Conservation (phyloP, 2,113 vertebrate genomes). For the Cnemophilus loriae region DNA sequence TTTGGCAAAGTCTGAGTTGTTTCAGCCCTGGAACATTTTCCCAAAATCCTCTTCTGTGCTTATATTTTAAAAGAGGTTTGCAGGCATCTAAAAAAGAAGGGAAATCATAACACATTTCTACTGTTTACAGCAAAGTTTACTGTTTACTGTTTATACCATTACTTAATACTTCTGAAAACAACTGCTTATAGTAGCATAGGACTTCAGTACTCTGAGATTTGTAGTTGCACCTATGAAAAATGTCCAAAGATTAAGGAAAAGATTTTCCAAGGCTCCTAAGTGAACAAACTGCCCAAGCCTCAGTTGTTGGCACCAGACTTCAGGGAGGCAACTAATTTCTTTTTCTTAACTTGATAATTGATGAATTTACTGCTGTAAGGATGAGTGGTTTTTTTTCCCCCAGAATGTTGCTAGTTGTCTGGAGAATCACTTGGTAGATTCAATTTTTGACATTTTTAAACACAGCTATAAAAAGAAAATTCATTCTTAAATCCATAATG, state of each 20-base stretch:
- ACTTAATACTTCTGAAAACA: not conserved
- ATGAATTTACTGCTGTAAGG: not conserved
- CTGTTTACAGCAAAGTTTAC: not conserved
- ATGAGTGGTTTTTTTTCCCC: rapidly evolving
- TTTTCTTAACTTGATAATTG: not conserved
- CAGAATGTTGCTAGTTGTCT: not conserved
- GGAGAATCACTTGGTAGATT: not conserved
- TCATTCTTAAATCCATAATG: rapidly evolving
- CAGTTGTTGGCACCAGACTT: not conserved
- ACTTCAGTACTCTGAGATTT: not conserved
- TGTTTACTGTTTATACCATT: too few species aligned
- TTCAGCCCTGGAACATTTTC: constrained; percentile 6
- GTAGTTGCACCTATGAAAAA: not conserved
- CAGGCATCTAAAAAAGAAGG: not conserved
- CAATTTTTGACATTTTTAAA: not conserved
- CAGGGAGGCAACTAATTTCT: not conserved
- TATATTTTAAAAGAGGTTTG: constrained; percentile 27
- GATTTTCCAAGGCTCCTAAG: not conserved
- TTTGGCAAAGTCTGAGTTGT: constrained; percentile 26
- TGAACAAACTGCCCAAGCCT: not conserved
- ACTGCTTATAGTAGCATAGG: not conserved
- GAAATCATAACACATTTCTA: not conserved
- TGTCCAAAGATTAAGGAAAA: not conserved
- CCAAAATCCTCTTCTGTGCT: not conserved
- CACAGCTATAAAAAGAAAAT: not conserved